phyloP scores from a whole-genome alignment of 2,797 vertebrate genomes.

The Percopsis omiscomaycus region DNA sequence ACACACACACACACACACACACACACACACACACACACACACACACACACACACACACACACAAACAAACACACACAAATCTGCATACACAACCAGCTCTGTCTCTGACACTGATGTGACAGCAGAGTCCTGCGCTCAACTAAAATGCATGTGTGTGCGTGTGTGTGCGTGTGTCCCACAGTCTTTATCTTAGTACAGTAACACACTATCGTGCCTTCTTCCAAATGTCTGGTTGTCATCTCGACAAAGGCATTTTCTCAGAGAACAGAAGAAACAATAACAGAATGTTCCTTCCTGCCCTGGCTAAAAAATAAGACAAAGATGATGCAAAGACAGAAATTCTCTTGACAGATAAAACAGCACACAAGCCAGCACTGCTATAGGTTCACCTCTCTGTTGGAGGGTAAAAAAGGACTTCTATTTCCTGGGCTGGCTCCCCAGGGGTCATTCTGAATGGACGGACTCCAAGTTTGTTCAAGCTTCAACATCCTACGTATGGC shows the following conservation, averaged over 20 bases:
- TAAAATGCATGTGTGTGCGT: slow-evolving; percentile 4
- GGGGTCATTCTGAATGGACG: slow-evolving; percentile 24
- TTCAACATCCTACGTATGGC: slow-evolving; percentile 24
- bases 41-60: slow-evolving; percentile 4
- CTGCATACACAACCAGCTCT: not conserved
- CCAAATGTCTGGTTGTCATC: slow-evolving; percentile 6
- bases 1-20: not conserved
- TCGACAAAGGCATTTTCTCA: slow-evolving; percentile 7
- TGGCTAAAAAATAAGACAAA: not conserved
- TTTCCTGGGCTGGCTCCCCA: slow-evolving; percentile 8
- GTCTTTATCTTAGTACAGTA: not conserved
- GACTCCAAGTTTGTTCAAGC: slow-evolving; percentile 34
- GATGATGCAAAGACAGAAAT: slow-evolving; percentile 7
- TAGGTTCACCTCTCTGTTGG: slow-evolving; percentile 7
- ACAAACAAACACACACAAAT: slow-evolving; percentile 1
- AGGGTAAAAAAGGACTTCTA: not conserved
- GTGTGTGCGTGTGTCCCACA: slow-evolving; percentile 10
- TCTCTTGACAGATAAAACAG: slow-evolving; percentile 17
- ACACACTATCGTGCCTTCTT: slow-evolving; percentile 1
- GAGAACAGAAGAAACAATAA: not conserved
- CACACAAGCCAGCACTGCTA: slow-evolving; percentile 7
- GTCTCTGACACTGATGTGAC: not conserved
- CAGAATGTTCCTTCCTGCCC: not conserved
- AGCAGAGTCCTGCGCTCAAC: no score
- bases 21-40: not conserved